These are phyloP conservation scores for Drosophila antonietae DNA, from an alignment of 2,888 invertebrate genomes.

Conservation along the genomic window DNA sequence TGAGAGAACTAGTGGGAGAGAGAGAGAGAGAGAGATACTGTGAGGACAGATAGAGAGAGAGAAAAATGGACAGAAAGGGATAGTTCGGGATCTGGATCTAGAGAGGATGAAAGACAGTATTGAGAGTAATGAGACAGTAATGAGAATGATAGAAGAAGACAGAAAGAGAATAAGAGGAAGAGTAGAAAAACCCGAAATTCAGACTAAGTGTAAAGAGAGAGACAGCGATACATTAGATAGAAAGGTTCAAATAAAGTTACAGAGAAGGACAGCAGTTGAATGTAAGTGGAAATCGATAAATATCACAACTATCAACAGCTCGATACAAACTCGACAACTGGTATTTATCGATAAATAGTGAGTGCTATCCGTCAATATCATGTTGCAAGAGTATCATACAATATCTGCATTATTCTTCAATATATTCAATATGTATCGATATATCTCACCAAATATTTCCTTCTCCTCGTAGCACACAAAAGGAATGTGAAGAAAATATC, in stretches of 20 bases:
- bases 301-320: too few relatives aligned
- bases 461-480: conserved; percentile 1
- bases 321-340: background rate
- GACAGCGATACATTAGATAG: too few relatives aligned
- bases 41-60: background rate
- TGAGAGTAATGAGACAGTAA: too few relatives aligned
- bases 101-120: too few relatives aligned
- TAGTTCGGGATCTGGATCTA: too few relatives aligned
- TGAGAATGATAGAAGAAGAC: too few relatives aligned
- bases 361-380: background rate
- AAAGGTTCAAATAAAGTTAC: background rate
- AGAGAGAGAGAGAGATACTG: background rate
- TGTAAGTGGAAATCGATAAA: background rate
- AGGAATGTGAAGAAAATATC: conserved; percentile 18
- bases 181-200: too few relatives aligned
- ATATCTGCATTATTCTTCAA: background rate
- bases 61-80: too few relatives aligned
- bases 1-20: background rate
- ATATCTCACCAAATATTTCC: background rate
- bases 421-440: background rate
- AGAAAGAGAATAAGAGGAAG: too few relatives aligned
- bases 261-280: background rate
- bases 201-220: background rate
- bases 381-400: background rate
- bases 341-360: background rate